phyloP scores from a whole-genome alignment of 37 sponge, comb jelly and placozoan species.

The Eunapius fragilis region DNA sequence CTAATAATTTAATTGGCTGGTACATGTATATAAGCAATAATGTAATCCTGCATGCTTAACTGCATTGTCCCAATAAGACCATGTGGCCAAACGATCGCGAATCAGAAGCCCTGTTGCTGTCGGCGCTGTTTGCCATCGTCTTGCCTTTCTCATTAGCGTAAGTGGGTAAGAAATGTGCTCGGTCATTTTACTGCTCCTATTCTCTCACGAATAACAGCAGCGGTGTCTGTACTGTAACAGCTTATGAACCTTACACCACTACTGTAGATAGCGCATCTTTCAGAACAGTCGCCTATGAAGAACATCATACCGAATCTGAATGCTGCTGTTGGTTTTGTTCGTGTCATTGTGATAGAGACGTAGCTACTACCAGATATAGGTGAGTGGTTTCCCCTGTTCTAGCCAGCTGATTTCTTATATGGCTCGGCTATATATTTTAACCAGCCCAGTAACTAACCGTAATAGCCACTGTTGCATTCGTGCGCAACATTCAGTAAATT shows the following conservation, averaged over 20 bases:
- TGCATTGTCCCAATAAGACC: background rate
- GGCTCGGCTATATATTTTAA: too few species aligned
- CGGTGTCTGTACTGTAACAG: background rate
- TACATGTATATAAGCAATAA: too few species aligned
- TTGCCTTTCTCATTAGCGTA: background rate
- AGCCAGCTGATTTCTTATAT: too few species aligned
- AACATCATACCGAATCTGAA: background rate
- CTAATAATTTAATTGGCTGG: too few species aligned
- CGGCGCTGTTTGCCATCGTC: background rate
- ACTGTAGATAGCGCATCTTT: background rate
- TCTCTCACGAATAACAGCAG: background rate
- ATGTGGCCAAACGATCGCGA: background rate
- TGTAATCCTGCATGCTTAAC: too few species aligned
- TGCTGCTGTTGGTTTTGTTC: background rate
- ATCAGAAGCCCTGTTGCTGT: background rate
- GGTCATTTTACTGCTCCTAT: background rate
- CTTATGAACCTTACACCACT: background rate
- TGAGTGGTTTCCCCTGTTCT: background rate
- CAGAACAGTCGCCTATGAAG: background rate
- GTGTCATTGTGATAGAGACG: background rate
- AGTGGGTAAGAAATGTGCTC: background rate
- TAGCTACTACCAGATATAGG: background rate
- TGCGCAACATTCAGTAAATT: too few species aligned
- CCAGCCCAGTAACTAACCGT: too few species aligned
- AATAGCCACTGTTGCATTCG: too few species aligned